Percentiles rank a stretch among this genome's conserved stretches.
Conservation (phyloP, 2,113 vertebrate species). For the Micromys minutus region DNA sequence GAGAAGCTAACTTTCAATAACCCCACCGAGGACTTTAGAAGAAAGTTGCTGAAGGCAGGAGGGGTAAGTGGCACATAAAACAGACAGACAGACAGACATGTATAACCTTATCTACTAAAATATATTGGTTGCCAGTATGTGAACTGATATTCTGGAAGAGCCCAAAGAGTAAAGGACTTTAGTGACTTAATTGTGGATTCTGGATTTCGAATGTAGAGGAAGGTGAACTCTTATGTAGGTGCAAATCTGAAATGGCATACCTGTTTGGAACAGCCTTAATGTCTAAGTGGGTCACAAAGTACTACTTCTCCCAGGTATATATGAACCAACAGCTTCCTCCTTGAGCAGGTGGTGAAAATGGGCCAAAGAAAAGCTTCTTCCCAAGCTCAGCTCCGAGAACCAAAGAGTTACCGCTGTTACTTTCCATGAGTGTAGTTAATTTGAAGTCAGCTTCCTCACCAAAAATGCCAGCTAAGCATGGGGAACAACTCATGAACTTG, state of each 20-base stretch:
- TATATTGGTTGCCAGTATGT: constrained; percentile 38
- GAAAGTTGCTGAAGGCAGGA: constrained; percentile 93
- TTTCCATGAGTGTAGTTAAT: neutral
- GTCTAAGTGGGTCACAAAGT: constrained; percentile 43
- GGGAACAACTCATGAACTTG: neutral
- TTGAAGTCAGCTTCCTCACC: neutral
- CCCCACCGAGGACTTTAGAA: constrained; percentile 93
- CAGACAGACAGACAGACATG: neutral
- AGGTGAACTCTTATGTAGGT: constrained; percentile 47
- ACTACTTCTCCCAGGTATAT: too few species aligned
- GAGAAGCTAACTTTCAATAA: constrained; percentile 96
- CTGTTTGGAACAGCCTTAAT: constrained; percentile 28
- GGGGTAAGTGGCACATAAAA: constrained; percentile 87
- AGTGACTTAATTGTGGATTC: constrained; percentile 33
- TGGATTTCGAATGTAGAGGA: constrained; percentile 60
- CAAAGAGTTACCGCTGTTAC: too few species aligned
- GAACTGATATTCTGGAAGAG: constrained; percentile 49
- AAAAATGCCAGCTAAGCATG: neutral
- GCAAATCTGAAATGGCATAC: neutral
- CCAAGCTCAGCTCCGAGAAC: too few species aligned
- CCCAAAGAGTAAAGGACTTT: neutral
- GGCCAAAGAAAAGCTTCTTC: neutral
- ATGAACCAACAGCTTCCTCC: neutral
- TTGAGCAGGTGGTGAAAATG: neutral
- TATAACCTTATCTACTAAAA: neutral